Conservation (phyloP, 2,888 invertebrate species). For the Acanthosepion lycidas region DNA sequence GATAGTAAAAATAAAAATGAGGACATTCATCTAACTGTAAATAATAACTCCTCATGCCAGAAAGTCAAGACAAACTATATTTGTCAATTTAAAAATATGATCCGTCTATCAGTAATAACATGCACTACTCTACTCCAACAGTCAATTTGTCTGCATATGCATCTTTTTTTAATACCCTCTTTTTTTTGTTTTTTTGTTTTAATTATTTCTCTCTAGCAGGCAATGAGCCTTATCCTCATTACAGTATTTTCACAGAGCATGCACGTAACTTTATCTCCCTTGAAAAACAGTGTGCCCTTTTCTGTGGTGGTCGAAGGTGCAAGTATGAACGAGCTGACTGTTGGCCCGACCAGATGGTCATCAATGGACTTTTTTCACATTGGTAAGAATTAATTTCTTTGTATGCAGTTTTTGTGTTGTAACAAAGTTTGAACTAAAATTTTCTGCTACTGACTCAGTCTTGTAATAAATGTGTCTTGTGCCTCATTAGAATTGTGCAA, state of each 20-base stretch:
- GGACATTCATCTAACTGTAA: too few species aligned
- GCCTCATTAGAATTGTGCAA: too few species aligned
- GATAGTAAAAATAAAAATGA: too few species aligned
- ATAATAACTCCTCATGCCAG: too few species aligned
- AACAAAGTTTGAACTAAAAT: background rate
- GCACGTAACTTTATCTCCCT: slow-evolving; percentile 78
- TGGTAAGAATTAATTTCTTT: slow-evolving; percentile 79
- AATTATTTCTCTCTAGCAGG: slow-evolving; percentile 51
- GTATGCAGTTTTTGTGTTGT: background rate
- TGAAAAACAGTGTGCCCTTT: slow-evolving; percentile 85
- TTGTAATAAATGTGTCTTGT: too few species aligned
- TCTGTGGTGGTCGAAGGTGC: slow-evolving; percentile 88
- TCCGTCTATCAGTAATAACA: background rate
- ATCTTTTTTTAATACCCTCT: background rate
- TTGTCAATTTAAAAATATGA: background rate
- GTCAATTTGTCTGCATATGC: background rate
- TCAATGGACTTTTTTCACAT: slow-evolving; percentile 87
- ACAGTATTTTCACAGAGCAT: slow-evolving; percentile 71
- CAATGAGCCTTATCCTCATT: slow-evolving; percentile 64
- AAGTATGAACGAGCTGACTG: slow-evolving; percentile 83
- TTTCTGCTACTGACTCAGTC: too few species aligned
- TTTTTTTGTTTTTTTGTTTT: too few species aligned
- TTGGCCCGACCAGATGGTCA: slow-evolving; percentile 80
- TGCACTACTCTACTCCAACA: background rate
- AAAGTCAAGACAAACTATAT: too few species aligned